Evolutionary conservation across 2,113 vertebrate genomes (phyloP), one percentile per base, ranked within the genome.

Genomic region (Chionomys nivalis): DNA sequence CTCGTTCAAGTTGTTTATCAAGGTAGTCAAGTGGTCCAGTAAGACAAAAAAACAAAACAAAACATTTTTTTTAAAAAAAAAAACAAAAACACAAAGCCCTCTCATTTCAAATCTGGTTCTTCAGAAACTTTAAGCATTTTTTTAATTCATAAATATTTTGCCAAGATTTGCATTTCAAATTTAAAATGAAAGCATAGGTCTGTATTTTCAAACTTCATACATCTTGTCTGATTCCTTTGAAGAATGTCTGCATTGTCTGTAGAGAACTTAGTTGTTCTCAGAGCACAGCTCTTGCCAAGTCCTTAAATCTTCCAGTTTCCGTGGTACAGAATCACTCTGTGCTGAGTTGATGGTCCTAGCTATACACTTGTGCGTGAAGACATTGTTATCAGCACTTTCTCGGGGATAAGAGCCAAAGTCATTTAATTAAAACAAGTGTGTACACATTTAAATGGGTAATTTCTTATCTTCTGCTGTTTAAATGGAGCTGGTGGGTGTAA

Each of bases 351-450:
- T 70, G 19, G 89, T 92, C 82, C 42, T 55, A 92, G 31, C 21
- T 68, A 13, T 68, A 55, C 42, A 12, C 5, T 95, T 87, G 21
- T 68, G 81, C 4, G 23, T 28, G n/a, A 36, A 79, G 36, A 73
- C 44, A 72, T 11, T 75, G 4, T 63, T 78, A 68, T 31, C 33
- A 78, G 66, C n/a, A 87, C 76, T 79, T 83, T 68, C 83, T 85
- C 55, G 83, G 95, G 83, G 61, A 52, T 24, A 90, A 72, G 19
- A 95, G 8, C 33, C n/a, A 73, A 94, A 90, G 26, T 63, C 13
- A 73, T 90, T 91, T 92, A 13, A 49, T 96, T 91, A 93, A 88
- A 92, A 72, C 76, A 76, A 95, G 82, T 92, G 36, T 82, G n/a
- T 82, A 78, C 72, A 92, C 78, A 87, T 78, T 87, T 16, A 86